Conservation (phyloP, 1,140 invertebrate species). For the Diabrotica virgifera region DNA sequence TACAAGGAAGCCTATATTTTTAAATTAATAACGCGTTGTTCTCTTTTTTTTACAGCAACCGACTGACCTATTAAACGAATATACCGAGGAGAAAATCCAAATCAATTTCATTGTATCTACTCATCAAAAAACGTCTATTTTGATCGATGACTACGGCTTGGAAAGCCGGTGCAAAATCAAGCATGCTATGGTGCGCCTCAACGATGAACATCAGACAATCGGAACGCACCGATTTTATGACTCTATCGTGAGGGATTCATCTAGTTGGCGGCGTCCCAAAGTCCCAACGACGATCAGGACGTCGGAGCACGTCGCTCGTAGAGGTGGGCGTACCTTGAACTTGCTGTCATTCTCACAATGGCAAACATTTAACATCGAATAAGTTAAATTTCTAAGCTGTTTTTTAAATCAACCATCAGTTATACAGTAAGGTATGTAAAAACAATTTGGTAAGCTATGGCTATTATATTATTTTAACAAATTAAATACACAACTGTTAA, state of each 20-base stretch:
- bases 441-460: too few species aligned
- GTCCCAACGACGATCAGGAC: slow-evolving; percentile 14
- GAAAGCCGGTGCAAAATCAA: slow-evolving; percentile 6
- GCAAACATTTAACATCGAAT: too few species aligned
- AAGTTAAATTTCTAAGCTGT: too few species aligned
- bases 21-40: too few species aligned
- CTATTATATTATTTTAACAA: too few species aligned
- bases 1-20: too few species aligned
- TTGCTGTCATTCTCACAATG: too few species aligned
- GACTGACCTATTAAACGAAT: not conserved
- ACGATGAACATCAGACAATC: slow-evolving; percentile 4
- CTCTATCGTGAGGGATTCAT: slow-evolving; percentile 10
- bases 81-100: not conserved
- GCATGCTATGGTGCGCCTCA: slow-evolving; percentile 4
- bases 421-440: too few species aligned
- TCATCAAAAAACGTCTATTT: slow-evolving; percentile 14
- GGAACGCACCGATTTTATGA: slow-evolving; percentile 3
- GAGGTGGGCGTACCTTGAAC: not conserved
- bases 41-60: not conserved
- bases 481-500: too few species aligned
- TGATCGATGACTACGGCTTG: slow-evolving; percentile 16
- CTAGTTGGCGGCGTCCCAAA: slow-evolving; percentile 20
- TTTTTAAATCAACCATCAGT: too few species aligned
- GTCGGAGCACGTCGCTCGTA: not conserved
- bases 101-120: not conserved